These are phyloP conservation scores for Crax fasciolata DNA, from an alignment of 2,797 vertebrate genomes.

Conservation along the genomic window DNA sequence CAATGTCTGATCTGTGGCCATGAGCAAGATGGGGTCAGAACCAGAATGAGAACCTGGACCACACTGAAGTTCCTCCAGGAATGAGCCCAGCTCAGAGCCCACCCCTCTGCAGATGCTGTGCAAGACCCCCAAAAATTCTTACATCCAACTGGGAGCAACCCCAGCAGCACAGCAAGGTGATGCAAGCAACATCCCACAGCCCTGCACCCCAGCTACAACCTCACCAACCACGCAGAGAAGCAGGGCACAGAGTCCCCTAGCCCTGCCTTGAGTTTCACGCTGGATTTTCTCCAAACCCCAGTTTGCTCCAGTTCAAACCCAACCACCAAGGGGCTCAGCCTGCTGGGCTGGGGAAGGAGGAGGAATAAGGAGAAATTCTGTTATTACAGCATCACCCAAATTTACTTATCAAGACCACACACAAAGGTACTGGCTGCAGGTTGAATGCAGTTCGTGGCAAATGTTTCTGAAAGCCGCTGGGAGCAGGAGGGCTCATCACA, in stretches of 20 bases:
- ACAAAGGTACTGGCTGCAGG: conserved; percentile 45
- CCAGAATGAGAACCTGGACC: background rate
- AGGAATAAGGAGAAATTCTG: background rate
- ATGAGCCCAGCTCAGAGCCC: background rate
- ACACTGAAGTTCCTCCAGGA: background rate
- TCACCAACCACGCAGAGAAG: fast-evolving
- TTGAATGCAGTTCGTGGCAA: background rate
- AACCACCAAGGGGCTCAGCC: background rate
- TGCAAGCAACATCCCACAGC: background rate
- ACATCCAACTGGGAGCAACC: fast-evolving
- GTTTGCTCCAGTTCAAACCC: background rate
- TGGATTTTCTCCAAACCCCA: background rate
- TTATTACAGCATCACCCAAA: conserved; percentile 31
- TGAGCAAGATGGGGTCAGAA: background rate
- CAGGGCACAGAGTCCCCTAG: background rate
- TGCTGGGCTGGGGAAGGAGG: background rate
- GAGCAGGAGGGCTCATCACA: conserved; percentile 62
- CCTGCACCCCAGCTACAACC: background rate
- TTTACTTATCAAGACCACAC: conserved; percentile 54
- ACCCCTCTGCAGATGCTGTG: fast-evolving
- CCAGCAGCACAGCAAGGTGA: background rate
- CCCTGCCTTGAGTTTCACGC: background rate
- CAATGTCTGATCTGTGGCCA: background rate
- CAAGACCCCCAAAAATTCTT: background rate
- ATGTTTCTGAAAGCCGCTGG: background rate